Conservation (phyloP, 2,113 vertebrate species). For the Brachyhypopomus occidentalis region DNA sequence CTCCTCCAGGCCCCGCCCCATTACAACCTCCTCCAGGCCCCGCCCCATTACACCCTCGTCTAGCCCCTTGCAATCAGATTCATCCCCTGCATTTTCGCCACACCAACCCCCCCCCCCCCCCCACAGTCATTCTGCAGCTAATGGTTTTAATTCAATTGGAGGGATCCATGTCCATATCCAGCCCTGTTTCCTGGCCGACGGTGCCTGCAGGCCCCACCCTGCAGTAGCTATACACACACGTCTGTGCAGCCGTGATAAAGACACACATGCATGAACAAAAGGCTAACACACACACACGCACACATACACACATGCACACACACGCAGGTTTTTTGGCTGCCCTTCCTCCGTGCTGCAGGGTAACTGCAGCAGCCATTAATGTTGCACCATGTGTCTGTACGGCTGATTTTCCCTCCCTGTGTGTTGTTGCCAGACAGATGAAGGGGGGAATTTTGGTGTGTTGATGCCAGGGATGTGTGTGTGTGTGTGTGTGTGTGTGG, state of each 20-base stretch:
- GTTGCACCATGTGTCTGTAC: constrained; percentile 78
- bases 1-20: constrained; percentile 49
- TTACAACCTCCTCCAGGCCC: constrained; percentile 53
- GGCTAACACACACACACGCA: constrained; percentile 50
- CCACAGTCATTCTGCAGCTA: constrained; percentile 67
- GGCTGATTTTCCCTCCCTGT: constrained; percentile 21
- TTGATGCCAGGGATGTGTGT: constrained; percentile 67
- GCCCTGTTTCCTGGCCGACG: constrained; percentile 73
- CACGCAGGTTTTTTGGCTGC: constrained; percentile 53
- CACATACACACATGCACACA: constrained; percentile 14
- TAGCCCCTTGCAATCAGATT: constrained; percentile 69
- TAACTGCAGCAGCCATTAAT: constrained; percentile 83
- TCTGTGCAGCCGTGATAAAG: constrained; percentile 83
- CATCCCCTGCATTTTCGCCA: constrained; percentile 74
- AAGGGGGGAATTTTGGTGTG: constrained; percentile 49
- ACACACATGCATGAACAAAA: constrained; percentile 43
- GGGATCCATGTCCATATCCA: constrained; percentile 74
- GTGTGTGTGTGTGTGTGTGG: constrained; percentile 63
- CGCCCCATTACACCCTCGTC: constrained; percentile 57
- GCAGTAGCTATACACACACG: constrained; percentile 61
- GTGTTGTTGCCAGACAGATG: constrained; percentile 48
- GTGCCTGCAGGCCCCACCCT: constrained; percentile 60
- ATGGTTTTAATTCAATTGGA: constrained; percentile 79
- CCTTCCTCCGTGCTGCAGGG: constrained; percentile 65
- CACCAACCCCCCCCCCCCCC: constrained; percentile 56